phyloP scores from a whole-genome alignment of 2,113 vertebrate species.

The Ameiurus melas region DNA sequence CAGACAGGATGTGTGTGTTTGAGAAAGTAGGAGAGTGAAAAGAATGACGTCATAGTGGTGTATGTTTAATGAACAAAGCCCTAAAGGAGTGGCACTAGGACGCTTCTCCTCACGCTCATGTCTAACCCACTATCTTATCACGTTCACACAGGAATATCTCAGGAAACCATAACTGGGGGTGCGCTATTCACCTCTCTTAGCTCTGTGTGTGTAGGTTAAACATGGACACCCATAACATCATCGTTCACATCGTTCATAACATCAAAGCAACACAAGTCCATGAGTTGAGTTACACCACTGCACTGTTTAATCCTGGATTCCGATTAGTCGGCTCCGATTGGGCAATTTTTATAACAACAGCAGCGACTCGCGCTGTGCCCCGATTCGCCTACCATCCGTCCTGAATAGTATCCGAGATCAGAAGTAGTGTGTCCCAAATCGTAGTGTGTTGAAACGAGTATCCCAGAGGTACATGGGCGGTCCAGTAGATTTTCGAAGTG shows the following conservation, averaged over 20 bases:
- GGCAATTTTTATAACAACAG: not conserved
- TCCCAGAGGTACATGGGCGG: too few relatives aligned
- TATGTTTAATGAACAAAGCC: not conserved
- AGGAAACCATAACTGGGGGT: not conserved
- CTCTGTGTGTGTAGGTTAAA: not conserved
- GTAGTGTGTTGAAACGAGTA: too few relatives aligned
- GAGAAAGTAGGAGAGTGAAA: not conserved
- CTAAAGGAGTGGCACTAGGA: not conserved
- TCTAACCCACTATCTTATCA: not conserved
- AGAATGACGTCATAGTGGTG: not conserved
- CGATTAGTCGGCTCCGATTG: not conserved
- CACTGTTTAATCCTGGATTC: not conserved
- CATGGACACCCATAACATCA: not conserved
- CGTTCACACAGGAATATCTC: not conserved
- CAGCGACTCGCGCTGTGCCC: not conserved
- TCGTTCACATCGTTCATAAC: too few relatives aligned
- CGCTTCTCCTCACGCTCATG: not conserved
- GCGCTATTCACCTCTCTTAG: not conserved
- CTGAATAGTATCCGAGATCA: too few relatives aligned
- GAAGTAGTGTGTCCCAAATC: too few relatives aligned
- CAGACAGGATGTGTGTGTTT: constrained; percentile 12
- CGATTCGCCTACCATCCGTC: too few relatives aligned
- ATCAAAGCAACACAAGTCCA: not conserved
- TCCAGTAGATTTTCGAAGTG: too few relatives aligned
- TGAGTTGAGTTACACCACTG: not conserved